A percentile compares a stretch with the other conserved stretches of the same genome.
Conservation (phyloP, 2,797 vertebrate species). For the Danio kyathit region DNA sequence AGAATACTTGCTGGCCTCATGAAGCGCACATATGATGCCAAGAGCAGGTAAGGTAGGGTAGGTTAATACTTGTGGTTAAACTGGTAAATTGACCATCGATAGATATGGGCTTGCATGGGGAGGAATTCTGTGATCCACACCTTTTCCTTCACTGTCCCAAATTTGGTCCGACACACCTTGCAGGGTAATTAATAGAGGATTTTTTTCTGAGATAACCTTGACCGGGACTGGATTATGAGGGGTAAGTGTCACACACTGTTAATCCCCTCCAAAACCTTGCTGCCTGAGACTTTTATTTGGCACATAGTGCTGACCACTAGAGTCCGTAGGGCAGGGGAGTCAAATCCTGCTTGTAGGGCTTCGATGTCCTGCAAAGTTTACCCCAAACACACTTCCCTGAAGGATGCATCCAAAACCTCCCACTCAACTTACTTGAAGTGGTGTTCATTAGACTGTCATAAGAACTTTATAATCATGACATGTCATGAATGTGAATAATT, state of each 20-base stretch:
- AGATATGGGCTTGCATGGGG: neutral
- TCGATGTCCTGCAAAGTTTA: neutral
- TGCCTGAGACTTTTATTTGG: neutral
- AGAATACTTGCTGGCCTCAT: neutral
- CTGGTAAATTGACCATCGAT: neutral
- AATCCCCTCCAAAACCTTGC: neutral
- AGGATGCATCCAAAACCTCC: neutral
- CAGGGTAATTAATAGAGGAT: neutral
- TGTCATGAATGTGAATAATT: no score
- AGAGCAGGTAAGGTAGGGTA: conserved; percentile 10
- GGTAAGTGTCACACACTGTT: neutral
- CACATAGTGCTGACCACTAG: neutral
- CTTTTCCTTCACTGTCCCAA: neutral
- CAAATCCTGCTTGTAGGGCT: neutral
- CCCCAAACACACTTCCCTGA: neutral
- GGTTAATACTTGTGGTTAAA: neutral
- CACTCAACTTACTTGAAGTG: no score
- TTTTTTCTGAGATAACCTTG: neutral
- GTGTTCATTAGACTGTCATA: no score
- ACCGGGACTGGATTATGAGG: neutral
- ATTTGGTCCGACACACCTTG: neutral
- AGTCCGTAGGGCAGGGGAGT: neutral
- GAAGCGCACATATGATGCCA: neutral
- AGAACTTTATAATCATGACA: no score
- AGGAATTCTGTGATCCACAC: neutral